Base-by-base conservation (phyloP, 2,888 invertebrate genomes). In the Deladenus siricidicola region DNA sequence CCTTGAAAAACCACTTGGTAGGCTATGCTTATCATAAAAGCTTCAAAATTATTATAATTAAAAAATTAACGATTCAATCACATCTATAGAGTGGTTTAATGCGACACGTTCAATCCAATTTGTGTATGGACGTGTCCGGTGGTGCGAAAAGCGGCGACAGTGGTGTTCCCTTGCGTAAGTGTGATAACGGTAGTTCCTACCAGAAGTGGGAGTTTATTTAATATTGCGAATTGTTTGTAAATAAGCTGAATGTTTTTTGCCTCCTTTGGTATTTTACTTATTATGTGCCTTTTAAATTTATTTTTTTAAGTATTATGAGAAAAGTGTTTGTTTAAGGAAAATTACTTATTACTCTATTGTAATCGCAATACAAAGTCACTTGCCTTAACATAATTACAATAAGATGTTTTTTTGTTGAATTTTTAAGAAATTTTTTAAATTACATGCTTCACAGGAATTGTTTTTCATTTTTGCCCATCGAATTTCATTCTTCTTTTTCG, bases 101-200 rank as follows among this genome's bases (percentile, higher is more conserved):
- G 14, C 61, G 73, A 19, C 78, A 82, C 70, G 62, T 66, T n/a
- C 63, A 60, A 19, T 77, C 76, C 51, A 78, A 79, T 8, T 71
- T 76, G 56, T 83, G 82, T 69, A 69, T 82, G 52, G 81, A 81
- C 59, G 70, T 70, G 3, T 74, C 70, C 0, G 73, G 73, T 26
- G 63, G 79, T 19, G 73, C 79, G 39, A 76, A 76, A 26, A 75
- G 77, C 1, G n/a, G n/a, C n/a, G 80, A 80, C 19, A 34, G 8
- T 6, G 68, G 71, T 61, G 74, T 80, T 0, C 58, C 70, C 14
- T 70, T 80, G 14, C 74, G 67, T 47, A 56, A 60, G 1, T 69
- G 69, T 53, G 70, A 63, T 19, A 34, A 50, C 3, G 29, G 23
- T 14, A 68, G 59, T 34, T 39, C 39, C n/a, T 48, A 55, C 4